Percentiles rank a stretch among this genome's conserved stretches.
Conservation (phyloP, 2,113 vertebrate genomes). For the Tyto alba region DNA sequence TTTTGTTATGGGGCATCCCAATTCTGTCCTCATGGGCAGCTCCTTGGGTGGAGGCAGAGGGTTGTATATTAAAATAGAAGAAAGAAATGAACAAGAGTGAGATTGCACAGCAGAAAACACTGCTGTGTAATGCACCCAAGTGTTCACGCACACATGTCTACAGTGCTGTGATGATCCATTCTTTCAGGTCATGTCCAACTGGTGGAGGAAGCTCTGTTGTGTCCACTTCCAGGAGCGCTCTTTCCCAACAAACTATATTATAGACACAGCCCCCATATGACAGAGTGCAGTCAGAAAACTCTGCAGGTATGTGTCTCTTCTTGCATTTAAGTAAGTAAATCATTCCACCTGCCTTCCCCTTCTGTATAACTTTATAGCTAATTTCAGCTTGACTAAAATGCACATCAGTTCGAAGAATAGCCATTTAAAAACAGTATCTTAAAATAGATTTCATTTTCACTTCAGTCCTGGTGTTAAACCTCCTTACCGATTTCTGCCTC, state of each 20-base stretch:
- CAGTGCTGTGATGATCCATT: neutral
- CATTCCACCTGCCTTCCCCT: neutral
- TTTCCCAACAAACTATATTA: neutral
- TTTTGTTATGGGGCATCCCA: neutral
- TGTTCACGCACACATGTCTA: neutral
- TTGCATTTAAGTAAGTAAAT: neutral
- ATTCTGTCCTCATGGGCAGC: neutral
- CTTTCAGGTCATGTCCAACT: neutral
- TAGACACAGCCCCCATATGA: neutral
- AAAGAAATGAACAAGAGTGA: neutral
- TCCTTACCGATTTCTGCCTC: neutral
- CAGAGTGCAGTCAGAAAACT: neutral
- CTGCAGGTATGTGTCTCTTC: neutral
- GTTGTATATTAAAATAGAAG: neutral
- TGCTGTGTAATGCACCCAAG: accelerated
- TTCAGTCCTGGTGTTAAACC: neutral
- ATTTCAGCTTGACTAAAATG: neutral
- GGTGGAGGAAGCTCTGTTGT: neutral
- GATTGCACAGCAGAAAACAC: neutral
- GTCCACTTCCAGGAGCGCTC: neutral
- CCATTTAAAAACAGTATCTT: slow-evolving; percentile 24
- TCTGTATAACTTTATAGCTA: neutral
- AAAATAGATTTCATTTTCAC: slow-evolving; percentile 47
- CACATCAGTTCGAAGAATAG: neutral
- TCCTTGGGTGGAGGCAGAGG: neutral